Conservation (phyloP, 2,888 invertebrate genomes). For the Athalia circularis region DNA sequence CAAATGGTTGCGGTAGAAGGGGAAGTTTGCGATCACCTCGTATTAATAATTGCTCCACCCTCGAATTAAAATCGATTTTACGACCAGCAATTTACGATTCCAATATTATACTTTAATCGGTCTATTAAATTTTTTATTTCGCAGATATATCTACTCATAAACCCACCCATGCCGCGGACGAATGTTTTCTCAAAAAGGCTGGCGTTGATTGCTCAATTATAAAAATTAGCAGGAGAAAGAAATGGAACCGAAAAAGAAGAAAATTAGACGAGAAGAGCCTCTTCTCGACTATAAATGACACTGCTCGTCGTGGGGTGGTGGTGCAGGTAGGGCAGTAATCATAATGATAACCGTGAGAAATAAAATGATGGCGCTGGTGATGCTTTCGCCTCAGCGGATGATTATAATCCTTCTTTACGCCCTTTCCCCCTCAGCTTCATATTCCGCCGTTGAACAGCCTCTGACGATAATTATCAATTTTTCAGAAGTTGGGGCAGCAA, state of each 20-base stretch:
- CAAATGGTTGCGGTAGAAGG: constrained; percentile 29
- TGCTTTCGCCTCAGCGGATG: no score
- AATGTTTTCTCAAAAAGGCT: constrained; percentile 8
- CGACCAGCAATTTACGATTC: constrained; percentile 43
- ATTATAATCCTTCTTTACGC: no score
- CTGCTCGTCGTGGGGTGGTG: no score
- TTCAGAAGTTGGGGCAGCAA: no score
- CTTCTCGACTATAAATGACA: no score
- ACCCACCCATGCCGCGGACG: background rate
- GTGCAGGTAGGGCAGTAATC: no score
- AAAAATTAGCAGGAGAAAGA: background rate
- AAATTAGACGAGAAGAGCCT: background rate
- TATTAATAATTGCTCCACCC: constrained; percentile 59
- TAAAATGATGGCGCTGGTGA: no score
- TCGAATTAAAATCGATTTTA: constrained; percentile 64
- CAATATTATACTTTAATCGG: constrained; percentile 34
- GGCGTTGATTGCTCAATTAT: constrained; percentile 15
- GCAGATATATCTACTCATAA: background rate
- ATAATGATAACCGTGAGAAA: no score
- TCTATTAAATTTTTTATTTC: constrained; percentile 36
- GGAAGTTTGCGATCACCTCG: constrained; percentile 53
- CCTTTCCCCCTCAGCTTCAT: no score
- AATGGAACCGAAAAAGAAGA: background rate
- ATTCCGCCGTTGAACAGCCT: no score
- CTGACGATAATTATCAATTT: no score